A percentile compares a stretch with the other conserved stretches of the same genome.
phyloP scores from a whole-genome alignment of 30 jellyfish, hydroid and myxozoan species.

The Haliclystus octoradiatus region DNA sequence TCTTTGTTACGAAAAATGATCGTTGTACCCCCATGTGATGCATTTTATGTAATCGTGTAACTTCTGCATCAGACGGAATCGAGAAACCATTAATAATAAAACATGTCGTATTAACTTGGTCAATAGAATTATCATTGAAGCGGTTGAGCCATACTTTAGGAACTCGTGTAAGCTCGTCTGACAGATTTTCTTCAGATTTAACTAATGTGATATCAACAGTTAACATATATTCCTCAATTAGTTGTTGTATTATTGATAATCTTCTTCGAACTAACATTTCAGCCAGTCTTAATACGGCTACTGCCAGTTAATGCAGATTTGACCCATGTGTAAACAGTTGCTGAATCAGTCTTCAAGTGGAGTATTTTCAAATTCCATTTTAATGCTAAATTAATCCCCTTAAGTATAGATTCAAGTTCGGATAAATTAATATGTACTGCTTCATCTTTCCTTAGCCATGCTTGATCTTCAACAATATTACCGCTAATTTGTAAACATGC shows the following conservation, averaged over 20 bases:
- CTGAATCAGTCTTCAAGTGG: conserved; percentile 16
- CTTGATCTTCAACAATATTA: conserved; percentile 16
- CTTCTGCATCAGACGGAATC: background rate
- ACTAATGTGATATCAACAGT: too few relatives aligned
- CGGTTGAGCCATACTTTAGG: too few relatives aligned
- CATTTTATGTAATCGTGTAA: background rate
- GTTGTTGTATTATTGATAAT: too few relatives aligned
- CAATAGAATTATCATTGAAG: too few relatives aligned
- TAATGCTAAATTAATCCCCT: conserved; percentile 14
- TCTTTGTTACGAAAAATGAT: background rate
- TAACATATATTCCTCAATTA: too few relatives aligned
- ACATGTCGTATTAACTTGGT: too few relatives aligned
- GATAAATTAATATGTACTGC: conserved; percentile 8
- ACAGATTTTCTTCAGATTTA: too few relatives aligned
- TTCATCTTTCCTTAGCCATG: conserved; percentile 29
- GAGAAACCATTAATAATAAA: background rate
- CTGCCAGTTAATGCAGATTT: background rate
- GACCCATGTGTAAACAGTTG: conserved; percentile 14
- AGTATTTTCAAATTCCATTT: conserved; percentile 4
- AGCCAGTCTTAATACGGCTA: conserved; percentile 1
- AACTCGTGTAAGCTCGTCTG: too few relatives aligned
- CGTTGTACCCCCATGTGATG: background rate
- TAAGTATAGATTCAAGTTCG: conserved; percentile 15
- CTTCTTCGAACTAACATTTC: too few relatives aligned
- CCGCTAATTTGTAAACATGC: conserved; percentile 10